Base-by-base conservation (phyloP, 2,888 invertebrate species). In the Dimorphilus gyrociliatus region DNA sequence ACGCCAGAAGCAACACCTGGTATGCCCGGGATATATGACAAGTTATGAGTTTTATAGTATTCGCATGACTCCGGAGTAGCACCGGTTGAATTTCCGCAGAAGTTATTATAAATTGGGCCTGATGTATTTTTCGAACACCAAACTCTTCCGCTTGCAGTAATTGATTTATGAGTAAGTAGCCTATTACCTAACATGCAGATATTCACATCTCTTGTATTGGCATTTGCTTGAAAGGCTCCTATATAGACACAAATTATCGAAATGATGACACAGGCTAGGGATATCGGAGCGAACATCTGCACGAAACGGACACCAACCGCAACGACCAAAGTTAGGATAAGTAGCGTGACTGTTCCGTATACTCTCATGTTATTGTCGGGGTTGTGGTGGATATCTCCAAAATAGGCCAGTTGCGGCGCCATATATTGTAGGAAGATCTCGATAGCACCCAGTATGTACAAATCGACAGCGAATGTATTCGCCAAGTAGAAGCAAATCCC, bases 281-380 rank as follows among this genome's bases (percentile, higher is more conserved):
- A 90, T 39, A 92, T 71, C 3, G 88, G 81, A 23, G 92, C 92
- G 57, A 94, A 86, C 68, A 88, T 85, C 70, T 88, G 90, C 47
- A 94, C 92, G 61, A 94, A 90, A 63, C 82, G 82, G 31, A 94
- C 92, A 33, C 92, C 92, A 42, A 92, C 68, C 61, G 81, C 86
- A 40, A 92, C 90, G 45, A 81, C 75, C 36, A 69, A 72, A 47
- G 86, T 84, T 78, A 90, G 84, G 43, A 88, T 65, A 40, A 80
- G 53, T 29, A 94, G 73, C 32, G 92, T 66, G 15, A 78, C 64
- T 5, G 88, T 82, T 37, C 90, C 92, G 65, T 90, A 94, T 30
- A 92, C 78, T 26, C 94, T 76, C 65, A 88, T 88, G 66, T 92
- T 94, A 71, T 94, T 85, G 67, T 84, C 85, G 82, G 92, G 44